phyloP scores from a whole-genome alignment of 1,140 invertebrate species.

The Aphaenogaster rudis region DNA sequence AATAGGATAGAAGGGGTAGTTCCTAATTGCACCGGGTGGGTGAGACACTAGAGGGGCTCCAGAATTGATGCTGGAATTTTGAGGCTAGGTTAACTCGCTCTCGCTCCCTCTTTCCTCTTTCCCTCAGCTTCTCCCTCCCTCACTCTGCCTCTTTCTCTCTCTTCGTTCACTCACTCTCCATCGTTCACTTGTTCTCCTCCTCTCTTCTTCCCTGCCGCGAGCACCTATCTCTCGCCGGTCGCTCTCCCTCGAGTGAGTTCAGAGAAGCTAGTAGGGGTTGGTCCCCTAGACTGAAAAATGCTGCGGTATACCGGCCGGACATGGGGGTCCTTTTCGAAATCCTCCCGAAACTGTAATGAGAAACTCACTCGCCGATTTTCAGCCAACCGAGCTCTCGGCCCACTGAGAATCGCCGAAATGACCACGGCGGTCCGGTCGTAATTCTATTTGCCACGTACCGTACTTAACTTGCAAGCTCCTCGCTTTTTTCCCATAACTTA shows the following conservation, averaged over 20 bases:
- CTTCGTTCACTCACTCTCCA: slow-evolving; percentile 63
- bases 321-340: slow-evolving; percentile 81
- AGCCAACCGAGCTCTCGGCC: slow-evolving; percentile 50
- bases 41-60: slow-evolving; percentile 80
- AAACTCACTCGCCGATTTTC: slow-evolving; percentile 72
- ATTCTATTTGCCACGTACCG: slow-evolving; percentile 59
- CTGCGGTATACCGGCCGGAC: slow-evolving; percentile 80
- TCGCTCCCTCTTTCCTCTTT: slow-evolving; percentile 67
- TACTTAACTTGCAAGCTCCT: slow-evolving; percentile 13
- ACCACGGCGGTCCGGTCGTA: slow-evolving; percentile 40
- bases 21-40: slow-evolving; percentile 84
- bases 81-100: slow-evolving; percentile 83
- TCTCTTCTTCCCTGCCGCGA: slow-evolving; percentile 60
- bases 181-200: slow-evolving; percentile 47
- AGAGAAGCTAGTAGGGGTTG: slow-evolving; percentile 75
- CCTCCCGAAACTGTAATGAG: slow-evolving; percentile 77
- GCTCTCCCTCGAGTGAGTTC: slow-evolving; percentile 71
- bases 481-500: slow-evolving; percentile 50
- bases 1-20: slow-evolving; percentile 83
- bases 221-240: slow-evolving; percentile 68
- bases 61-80: slow-evolving; percentile 86
- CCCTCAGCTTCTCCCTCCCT: slow-evolving; percentile 35
- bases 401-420: slow-evolving; percentile 53
- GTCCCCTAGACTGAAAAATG: slow-evolving; percentile 83
- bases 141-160: slow-evolving; percentile 47